A percentile compares a stretch with the other conserved stretches of the same genome.
Conservation (phyloP, 2,113 vertebrate species). For the Dissostichus mawsoni region DNA sequence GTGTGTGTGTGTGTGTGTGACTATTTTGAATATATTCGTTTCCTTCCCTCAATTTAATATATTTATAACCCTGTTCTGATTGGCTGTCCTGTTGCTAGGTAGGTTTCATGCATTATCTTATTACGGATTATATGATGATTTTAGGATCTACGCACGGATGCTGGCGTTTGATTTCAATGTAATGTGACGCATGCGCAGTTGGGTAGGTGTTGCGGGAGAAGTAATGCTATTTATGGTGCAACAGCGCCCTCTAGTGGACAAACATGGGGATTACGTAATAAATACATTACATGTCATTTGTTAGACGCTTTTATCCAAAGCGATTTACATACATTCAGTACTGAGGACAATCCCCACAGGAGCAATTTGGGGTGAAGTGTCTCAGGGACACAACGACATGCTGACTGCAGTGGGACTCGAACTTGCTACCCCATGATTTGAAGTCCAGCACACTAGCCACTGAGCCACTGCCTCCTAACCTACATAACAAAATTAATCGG, state of each 20-base stretch:
- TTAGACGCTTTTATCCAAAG: too few relatives aligned
- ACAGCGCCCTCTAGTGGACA: constrained; percentile 62
- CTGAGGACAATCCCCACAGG: too few relatives aligned
- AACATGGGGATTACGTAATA: background rate
- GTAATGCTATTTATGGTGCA: constrained; percentile 30
- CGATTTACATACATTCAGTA: too few relatives aligned
- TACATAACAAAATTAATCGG: too few relatives aligned
- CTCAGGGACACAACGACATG: too few relatives aligned
- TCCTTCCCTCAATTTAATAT: background rate
- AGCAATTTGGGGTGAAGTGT: too few relatives aligned
- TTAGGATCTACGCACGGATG: background rate
- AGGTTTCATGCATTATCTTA: constrained; percentile 1
- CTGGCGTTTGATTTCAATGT: background rate
- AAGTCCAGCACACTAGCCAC: too few relatives aligned
- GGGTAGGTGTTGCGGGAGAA: background rate
- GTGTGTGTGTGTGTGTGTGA: background rate
- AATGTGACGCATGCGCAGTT: background rate
- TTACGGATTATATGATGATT: background rate
- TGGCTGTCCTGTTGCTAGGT: constrained; percentile 66
- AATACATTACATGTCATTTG: too few relatives aligned
- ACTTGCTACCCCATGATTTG: too few relatives aligned
- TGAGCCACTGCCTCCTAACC: too few relatives aligned
- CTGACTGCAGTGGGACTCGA: too few relatives aligned
- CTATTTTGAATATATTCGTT: background rate
- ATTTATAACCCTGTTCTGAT: background rate